A percentile compares a stretch with the other conserved stretches of the same genome.
Evolutionary conservation across 2,797 vertebrate species (phyloP).

Genomic region (Naso thynnoides): DNA sequence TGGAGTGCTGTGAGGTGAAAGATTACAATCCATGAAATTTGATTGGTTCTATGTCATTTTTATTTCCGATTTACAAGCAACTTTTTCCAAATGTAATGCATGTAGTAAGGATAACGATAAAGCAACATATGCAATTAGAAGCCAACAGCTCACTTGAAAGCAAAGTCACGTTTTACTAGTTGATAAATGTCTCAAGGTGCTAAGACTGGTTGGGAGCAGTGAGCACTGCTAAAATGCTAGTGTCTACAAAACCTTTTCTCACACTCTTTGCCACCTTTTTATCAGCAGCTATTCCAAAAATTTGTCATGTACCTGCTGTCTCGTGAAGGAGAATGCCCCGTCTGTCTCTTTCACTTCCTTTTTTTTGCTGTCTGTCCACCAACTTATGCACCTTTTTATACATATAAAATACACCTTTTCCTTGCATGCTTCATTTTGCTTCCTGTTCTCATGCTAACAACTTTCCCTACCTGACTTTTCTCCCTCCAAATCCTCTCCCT

Average conservation of each 20-base stretch:
- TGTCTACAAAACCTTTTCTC: constrained; percentile 66
- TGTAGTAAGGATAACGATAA: not conserved
- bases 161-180: not conserved
- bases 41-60: not conserved
- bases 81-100: not conserved
- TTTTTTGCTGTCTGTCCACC: constrained; percentile 26
- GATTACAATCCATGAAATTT: not conserved
- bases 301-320: constrained; percentile 69
- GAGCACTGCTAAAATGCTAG: constrained; percentile 14
- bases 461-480: constrained; percentile 15
- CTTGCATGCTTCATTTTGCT: not conserved
- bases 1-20: not conserved
- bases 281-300: constrained; percentile 71
- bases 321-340: constrained; percentile 41
- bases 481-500: constrained; percentile 13
- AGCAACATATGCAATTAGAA: not conserved
- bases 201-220: constrained; percentile 1
- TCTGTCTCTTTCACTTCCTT: constrained; percentile 30
- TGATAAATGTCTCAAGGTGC: constrained; percentile 7
- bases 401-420: constrained; percentile 11
- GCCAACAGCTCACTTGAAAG: not conserved
- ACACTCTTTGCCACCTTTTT: constrained; percentile 69
- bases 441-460: constrained; percentile 10
- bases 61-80: too few species aligned
- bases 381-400: constrained; percentile 12